These are phyloP conservation scores for Melierax canorus DNA, from an alignment of 2,113 vertebrate genomes.

Conservation along the genomic window DNA sequence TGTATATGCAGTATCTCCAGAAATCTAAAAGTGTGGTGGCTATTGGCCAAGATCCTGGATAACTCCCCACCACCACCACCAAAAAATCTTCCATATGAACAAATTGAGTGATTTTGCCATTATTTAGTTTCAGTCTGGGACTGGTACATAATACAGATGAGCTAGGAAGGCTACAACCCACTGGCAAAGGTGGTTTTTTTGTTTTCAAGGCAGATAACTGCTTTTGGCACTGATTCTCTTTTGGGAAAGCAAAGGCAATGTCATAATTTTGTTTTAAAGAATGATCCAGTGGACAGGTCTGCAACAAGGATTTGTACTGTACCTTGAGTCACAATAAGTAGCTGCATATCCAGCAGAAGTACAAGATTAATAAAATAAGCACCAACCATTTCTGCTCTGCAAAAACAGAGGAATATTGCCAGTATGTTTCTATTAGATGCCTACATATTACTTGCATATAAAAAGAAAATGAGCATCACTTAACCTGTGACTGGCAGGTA, in stretches of 20 bases:
- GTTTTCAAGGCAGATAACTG: not conserved
- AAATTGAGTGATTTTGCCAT: not conserved
- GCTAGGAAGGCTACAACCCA: not conserved
- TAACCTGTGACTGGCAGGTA: not conserved
- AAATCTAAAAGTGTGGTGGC: not conserved
- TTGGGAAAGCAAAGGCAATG: not conserved
- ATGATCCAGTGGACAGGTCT: not conserved
- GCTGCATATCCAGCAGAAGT: not conserved
- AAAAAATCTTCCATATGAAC: not conserved
- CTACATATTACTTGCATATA: not conserved
- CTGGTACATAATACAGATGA: not conserved
- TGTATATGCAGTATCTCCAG: not conserved
- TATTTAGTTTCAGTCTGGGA: not conserved
- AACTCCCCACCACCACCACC: not conserved
- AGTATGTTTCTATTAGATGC: not conserved
- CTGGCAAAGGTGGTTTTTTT: not conserved
- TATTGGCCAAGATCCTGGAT: not conserved
- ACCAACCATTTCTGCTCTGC: not conserved
- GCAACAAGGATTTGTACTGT: not conserved
- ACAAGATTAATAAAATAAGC: not conserved
- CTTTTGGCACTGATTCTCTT: not conserved
- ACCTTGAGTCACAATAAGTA: not conserved
- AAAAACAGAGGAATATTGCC: not conserved
- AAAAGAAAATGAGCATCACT: not conserved
- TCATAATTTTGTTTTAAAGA: not conserved